phyloP scores from a whole-genome alignment of 2,113 vertebrate species.

The Tinamus guttatus region DNA sequence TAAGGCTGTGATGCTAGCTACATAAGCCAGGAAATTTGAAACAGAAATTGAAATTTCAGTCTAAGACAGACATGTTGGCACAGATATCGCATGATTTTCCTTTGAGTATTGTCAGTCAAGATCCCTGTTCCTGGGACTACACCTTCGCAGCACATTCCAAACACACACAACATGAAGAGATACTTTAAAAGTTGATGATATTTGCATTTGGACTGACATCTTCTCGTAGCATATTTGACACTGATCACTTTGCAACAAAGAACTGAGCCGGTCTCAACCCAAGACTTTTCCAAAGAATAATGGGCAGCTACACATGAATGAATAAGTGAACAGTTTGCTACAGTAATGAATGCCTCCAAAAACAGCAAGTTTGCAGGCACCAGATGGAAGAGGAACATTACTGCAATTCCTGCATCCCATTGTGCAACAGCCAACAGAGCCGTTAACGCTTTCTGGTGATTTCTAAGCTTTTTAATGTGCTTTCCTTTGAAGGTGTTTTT shows the following conservation, averaged over 20 bases:
- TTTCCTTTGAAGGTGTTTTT: conserved; percentile 58
- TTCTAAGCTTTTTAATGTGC: conserved; percentile 58
- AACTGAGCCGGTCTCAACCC: not conserved
- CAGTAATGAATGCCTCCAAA: conserved; percentile 61
- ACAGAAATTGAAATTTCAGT: conserved; percentile 19
- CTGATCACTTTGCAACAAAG: conserved; percentile 50
- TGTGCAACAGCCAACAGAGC: conserved; percentile 67
- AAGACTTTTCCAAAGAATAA: conserved; percentile 61
- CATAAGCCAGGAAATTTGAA: conserved; percentile 39
- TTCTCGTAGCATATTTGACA: conserved; percentile 49
- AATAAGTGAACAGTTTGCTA: conserved; percentile 66
- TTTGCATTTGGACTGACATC: conserved; percentile 68
- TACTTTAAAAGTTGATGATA: conserved; percentile 4
- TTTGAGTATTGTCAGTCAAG: conserved; percentile 62
- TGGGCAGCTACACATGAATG: conserved; percentile 57
- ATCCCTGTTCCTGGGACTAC: conserved; percentile 46
- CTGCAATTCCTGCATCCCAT: conserved; percentile 58
- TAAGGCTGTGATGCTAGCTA: conserved; percentile 4
- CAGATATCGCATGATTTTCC: conserved; percentile 18
- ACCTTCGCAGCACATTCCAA: conserved; percentile 62
- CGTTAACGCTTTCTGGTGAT: conserved; percentile 69
- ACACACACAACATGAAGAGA: conserved; percentile 32
- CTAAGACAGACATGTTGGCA: conserved; percentile 61
- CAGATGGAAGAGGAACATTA: conserved; percentile 74
- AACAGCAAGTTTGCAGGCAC: conserved; percentile 68